Percentiles rank a stretch among this genome's conserved stretches.
These are phyloP conservation scores for Candidula unifasciata DNA, from an alignment of 2,888 invertebrate species.

Conservation along the genomic window DNA sequence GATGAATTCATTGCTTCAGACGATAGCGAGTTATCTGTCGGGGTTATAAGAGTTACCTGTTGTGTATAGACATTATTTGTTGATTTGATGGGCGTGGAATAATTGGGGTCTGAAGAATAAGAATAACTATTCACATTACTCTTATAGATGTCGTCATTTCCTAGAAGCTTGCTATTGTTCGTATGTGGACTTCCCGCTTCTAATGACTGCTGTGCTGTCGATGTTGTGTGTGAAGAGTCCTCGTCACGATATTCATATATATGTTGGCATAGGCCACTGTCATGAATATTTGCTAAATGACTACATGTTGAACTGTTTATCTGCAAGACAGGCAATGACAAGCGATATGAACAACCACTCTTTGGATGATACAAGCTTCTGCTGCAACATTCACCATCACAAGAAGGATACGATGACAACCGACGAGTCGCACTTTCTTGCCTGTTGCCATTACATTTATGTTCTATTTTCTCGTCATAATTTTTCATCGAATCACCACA, in stretches of 20 bases:
- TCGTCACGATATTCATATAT: neutral
- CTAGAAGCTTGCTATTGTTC: neutral
- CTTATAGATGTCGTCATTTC: neutral
- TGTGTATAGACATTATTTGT: neutral
- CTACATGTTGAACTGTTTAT: neutral
- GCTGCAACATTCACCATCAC: neutral
- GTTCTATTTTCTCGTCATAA: neutral
- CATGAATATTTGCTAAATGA: neutral
- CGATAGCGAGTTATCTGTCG: neutral
- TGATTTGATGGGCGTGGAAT: too few species aligned
- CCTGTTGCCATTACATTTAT: neutral
- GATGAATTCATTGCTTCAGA: neutral
- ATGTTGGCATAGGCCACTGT: neutral
- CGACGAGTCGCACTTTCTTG: neutral
- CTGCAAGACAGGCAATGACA: neutral
- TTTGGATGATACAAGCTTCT: neutral
- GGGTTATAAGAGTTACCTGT: neutral
- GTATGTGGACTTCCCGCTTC: neutral
- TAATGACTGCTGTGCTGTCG: too few species aligned
- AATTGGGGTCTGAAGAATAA: neutral
- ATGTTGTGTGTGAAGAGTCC: neutral
- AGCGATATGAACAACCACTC: neutral
- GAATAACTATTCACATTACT: neutral
- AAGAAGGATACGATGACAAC: neutral
- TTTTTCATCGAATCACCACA: conserved; percentile 2